Evolutionary conservation across 2,888 invertebrate genomes (phyloP).

Genomic region (Agonopterix alstromeriana): DNA sequence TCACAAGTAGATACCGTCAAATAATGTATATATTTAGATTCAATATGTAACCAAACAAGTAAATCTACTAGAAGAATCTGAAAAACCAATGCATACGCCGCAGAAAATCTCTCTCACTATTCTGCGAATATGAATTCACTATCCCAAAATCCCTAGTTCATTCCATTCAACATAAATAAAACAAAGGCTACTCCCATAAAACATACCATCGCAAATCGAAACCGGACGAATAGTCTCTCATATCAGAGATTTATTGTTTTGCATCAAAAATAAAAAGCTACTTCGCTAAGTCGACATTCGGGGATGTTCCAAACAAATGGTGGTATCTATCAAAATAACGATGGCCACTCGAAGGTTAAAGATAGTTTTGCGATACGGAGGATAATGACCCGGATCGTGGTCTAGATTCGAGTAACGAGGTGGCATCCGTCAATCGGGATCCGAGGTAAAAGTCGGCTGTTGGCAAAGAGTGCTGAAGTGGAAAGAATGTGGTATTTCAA

Average conservation of each 20-base stretch:
- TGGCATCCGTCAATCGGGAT: conserved; percentile 17
- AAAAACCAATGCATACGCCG: too few relatives aligned
- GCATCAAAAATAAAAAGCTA: conserved; percentile 48
- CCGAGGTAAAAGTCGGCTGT: not conserved
- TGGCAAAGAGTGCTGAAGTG: not conserved
- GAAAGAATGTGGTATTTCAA: not conserved
- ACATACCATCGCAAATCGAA: conserved; percentile 14
- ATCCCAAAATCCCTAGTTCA: not conserved
- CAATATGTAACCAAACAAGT: too few relatives aligned
- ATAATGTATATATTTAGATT: too few relatives aligned
- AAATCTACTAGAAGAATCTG: too few relatives aligned
- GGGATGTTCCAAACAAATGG: conserved; percentile 30
- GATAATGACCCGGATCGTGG: conserved; percentile 23
- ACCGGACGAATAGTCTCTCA: conserved; percentile 22
- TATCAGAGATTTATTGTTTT: conserved; percentile 39
- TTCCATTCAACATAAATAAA: conserved; percentile 6
- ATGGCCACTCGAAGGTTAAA: conserved; percentile 40
- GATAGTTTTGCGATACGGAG: conserved; percentile 25
- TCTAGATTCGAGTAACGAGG: conserved; percentile 29
- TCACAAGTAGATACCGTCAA: too few relatives aligned
- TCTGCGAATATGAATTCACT: too few relatives aligned
- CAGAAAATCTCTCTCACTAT: too few relatives aligned
- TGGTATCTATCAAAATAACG: conserved; percentile 46
- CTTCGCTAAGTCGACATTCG: conserved; percentile 28
- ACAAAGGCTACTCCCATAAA: conserved; percentile 15